A percentile compares a stretch with the other conserved stretches of the same genome.
These are phyloP conservation scores for Apis mellifera DNA, from an alignment of 1,140 invertebrate species.

Conservation along the genomic window DNA sequence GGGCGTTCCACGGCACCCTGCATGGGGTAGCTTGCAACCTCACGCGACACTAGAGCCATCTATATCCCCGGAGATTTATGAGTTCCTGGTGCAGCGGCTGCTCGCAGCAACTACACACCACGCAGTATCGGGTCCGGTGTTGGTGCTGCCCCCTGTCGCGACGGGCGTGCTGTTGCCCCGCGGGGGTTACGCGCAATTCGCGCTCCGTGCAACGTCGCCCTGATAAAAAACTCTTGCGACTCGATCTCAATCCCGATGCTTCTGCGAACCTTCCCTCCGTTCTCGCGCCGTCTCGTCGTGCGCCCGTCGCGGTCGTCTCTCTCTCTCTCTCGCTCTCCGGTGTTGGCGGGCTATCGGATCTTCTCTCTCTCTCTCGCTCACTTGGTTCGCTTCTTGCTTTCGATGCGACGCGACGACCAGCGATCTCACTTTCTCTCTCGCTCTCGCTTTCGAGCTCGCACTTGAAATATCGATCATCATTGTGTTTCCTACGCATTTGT, in stretches of 20 bases:
- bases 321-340: not conserved
- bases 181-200: conserved; percentile 81
- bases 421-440: not conserved
- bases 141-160: conserved; percentile 78
- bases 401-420: not conserved
- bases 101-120: conserved; percentile 75
- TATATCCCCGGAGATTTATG: conserved; percentile 81
- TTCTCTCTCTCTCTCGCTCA: not conserved
- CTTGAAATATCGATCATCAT: conserved; percentile 54
- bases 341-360: too few species aligned
- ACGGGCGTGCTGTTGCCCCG: conserved; percentile 78
- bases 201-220: conserved; percentile 73
- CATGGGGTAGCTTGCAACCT: conserved; percentile 80
- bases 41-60: conserved; percentile 81
- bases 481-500: conserved; percentile 41
- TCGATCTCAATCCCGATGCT: conserved; percentile 76
- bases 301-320: not conserved
- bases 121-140: conserved; percentile 75
- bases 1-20: conserved; percentile 78
- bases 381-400: too few species aligned
- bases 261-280: conserved; percentile 50
- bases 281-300: conserved; percentile 36
- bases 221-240: conserved; percentile 75
- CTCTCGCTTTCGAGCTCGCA: not conserved
- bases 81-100: conserved; percentile 79